Base-by-base conservation (phyloP, 2,888 invertebrate genomes). In the Margaritifera margaritifera region DNA sequence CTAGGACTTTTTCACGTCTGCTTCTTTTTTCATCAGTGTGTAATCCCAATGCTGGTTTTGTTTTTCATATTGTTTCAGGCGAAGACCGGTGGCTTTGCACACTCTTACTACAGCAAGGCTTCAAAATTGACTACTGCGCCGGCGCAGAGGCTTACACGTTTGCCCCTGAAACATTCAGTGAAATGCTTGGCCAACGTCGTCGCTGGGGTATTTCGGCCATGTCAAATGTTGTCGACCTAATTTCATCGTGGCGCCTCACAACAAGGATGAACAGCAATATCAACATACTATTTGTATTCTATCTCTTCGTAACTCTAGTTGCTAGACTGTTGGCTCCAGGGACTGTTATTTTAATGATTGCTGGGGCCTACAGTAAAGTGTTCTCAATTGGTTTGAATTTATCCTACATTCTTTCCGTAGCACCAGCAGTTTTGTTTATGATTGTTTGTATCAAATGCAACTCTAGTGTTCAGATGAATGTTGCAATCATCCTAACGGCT, bases 341-440 rank as follows among this genome's bases (percentile, higher is more conserved):
- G 4, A 83, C 81, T 5, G 82, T 85, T 0, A 73, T 82, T 22
- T 68, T 83, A 25, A 75, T 84, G 79, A 98, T 98, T 96, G 95
- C 98, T 93, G 98, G 98, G 91, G 98, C 98, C 89, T 98, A 98
- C 85, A 97, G 97, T 90, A 97, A 98, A 55, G 98, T 98, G 77
- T 98, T 99, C 89, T 94, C 95, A 88, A 96, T 98, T 84, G 96
- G 96, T 91, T 97, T 97, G 87, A 97, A 96, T 96, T 95, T 96
- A 61, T 96, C 97, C 67, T 97, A 98, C 88, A 94, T 96, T 87
- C 96, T 97, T 90, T 98, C 98, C 83, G 93, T 98, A 74, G 93
- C 95, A 76, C 98, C 98, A 0, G 97, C 98, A 79, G 87, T 95
- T 72, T 90, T 94, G 66, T 99, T 97, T 90, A 96, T 98, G 94